Conservation (phyloP, 2,113 vertebrate species). For the Corynorhinus townsendii region DNA sequence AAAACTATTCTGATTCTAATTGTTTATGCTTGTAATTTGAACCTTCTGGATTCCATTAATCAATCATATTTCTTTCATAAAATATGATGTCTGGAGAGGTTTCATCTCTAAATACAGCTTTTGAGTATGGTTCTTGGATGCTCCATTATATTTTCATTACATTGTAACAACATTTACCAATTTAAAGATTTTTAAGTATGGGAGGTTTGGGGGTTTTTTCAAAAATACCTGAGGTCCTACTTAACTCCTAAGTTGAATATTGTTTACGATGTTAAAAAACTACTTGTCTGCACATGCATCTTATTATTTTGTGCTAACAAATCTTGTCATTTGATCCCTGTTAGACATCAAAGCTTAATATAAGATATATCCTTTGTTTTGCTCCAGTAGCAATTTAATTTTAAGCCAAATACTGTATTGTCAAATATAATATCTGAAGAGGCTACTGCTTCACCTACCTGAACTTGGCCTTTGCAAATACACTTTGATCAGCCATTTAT, state of each 20-base stretch:
- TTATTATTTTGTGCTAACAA: slow-evolving; percentile 82
- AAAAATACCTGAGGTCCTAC: background rate
- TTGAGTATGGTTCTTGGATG: background rate
- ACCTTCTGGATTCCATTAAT: background rate
- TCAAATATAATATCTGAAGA: slow-evolving; percentile 72
- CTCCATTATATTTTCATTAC: slow-evolving; percentile 14
- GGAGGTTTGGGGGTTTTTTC: background rate
- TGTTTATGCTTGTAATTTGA: background rate
- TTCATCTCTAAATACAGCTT: background rate
- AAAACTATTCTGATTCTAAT: background rate
- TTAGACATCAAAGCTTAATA: slow-evolving; percentile 73
- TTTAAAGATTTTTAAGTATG: slow-evolving; percentile 46
- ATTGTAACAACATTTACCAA: slow-evolving; percentile 13
- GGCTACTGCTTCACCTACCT: slow-evolving; percentile 72
- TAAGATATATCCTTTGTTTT: slow-evolving; percentile 77
- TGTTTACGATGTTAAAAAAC: slow-evolving; percentile 38
- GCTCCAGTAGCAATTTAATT: slow-evolving; percentile 73
- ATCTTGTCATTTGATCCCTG: slow-evolving; percentile 81
- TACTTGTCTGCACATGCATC: slow-evolving; percentile 47
- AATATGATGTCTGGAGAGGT: background rate
- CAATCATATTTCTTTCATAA: background rate
- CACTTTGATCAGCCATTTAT: slow-evolving; percentile 91
- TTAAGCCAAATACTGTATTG: slow-evolving; percentile 75
- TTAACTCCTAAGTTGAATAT: slow-evolving; percentile 27
- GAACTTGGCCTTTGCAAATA: slow-evolving; percentile 75